Evolutionary conservation across 2,797 vertebrate genomes (phyloP).

Genomic region (Arnoldichthys spilopterus): DNA sequence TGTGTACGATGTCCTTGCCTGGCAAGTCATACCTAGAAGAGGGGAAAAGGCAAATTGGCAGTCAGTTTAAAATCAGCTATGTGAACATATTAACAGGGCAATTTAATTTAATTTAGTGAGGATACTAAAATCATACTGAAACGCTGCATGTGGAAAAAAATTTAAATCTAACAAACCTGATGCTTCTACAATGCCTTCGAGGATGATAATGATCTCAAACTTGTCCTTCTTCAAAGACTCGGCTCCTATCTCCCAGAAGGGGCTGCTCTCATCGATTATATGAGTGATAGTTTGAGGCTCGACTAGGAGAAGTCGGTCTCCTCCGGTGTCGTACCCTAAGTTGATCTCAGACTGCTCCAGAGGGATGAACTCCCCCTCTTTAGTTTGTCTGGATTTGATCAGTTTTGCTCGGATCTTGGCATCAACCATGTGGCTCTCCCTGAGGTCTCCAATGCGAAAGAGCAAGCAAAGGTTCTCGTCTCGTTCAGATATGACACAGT

Average conservation of each 20-base stretch:
- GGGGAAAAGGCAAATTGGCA: constrained; percentile 7
- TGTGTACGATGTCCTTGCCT: constrained; percentile 84
- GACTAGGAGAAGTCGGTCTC: constrained; percentile 84
- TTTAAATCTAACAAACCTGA: constrained; percentile 69
- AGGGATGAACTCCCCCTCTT: constrained; percentile 85
- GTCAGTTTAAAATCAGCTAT: neutral
- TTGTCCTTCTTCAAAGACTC: constrained; percentile 74
- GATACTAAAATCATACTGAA: neutral
- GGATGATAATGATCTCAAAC: constrained; percentile 85
- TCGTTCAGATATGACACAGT: constrained; percentile 79
- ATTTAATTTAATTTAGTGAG: neutral
- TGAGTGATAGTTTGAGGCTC: constrained; percentile 87
- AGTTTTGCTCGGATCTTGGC: constrained; percentile 86
- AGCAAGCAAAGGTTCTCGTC: constrained; percentile 81
- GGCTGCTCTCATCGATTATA: constrained; percentile 76
- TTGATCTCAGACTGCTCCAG: constrained; percentile 86
- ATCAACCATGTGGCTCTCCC: constrained; percentile 86
- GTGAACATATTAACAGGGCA: neutral
- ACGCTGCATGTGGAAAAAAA: neutral
- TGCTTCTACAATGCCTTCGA: constrained; percentile 86
- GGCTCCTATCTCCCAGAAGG: constrained; percentile 81
- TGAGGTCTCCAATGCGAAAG: constrained; percentile 84
- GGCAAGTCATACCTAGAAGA: constrained; percentile 83
- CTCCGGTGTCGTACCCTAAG: constrained; percentile 82
- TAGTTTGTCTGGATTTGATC: constrained; percentile 84